phyloP scores from a whole-genome alignment of 2,113 vertebrate genomes.

The Neodontobutis hainanensis region DNA sequence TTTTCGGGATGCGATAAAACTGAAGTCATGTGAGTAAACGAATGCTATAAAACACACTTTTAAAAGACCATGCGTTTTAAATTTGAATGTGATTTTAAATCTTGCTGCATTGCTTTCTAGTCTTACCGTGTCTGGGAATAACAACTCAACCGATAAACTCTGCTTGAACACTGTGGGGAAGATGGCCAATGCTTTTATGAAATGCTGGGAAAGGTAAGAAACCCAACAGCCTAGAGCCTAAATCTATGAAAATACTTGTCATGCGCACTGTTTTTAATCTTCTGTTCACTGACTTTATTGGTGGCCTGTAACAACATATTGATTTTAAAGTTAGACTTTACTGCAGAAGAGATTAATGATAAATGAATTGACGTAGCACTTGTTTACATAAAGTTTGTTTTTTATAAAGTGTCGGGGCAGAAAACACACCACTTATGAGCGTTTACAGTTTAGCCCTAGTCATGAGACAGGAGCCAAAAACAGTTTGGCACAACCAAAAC shows the following conservation, averaged over 20 bases:
- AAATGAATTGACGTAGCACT: neutral
- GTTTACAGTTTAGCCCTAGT: slow-evolving; percentile 10
- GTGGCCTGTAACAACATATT: no score
- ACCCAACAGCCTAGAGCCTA: no score
- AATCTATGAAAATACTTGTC: no score
- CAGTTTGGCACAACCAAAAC: slow-evolving; percentile 4
- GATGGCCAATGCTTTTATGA: slow-evolving; percentile 45
- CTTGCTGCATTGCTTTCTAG: slow-evolving; percentile 46
- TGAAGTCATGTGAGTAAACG: slow-evolving; percentile 70
- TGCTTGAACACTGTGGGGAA: slow-evolving; percentile 56
- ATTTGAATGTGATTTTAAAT: neutral
- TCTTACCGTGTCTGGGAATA: slow-evolving; percentile 39
- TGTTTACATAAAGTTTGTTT: neutral
- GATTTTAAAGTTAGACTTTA: no score
- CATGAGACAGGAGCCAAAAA: neutral
- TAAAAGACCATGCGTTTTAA: neutral
- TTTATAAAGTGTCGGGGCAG: neutral
- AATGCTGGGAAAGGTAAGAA: slow-evolving; percentile 76
- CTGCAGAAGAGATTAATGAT: no score
- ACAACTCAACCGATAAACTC: neutral
- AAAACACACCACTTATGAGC: slow-evolving; percentile 18
- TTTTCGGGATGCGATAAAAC: slow-evolving; percentile 47
- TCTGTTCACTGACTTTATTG: no score
- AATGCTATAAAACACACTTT: neutral
- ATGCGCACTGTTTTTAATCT: no score